Base-by-base conservation (phyloP, 1,140 invertebrate species). In the Chrysoperla carnea region DNA sequence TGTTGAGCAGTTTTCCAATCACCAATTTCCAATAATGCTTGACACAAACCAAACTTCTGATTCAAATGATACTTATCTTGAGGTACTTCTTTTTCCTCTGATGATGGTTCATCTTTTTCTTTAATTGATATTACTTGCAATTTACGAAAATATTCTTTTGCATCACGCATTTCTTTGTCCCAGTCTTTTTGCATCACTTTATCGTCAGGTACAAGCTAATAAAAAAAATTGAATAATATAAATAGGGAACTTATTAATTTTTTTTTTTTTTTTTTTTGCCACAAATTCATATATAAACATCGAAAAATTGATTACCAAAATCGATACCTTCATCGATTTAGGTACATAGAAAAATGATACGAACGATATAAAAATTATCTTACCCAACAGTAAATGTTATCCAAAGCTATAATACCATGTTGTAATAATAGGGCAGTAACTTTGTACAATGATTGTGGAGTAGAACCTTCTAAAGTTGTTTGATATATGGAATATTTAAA, bases 301-400 rank as follows among this genome's bases (percentile, higher is more conserved):
- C n/a, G n/a, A n/a, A n/a, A n/a, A n/a, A n/a, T n/a, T n/a, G n/a
- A n/a, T n/a, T n/a, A n/a, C n/a, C n/a, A n/a, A n/a, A n/a, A n/a
- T n/a, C n/a, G n/a, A n/a, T n/a, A n/a, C n/a, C n/a, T n/a, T n/a
- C n/a, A n/a, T n/a, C n/a, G n/a, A n/a, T n/a, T n/a, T n/a, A n/a
- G n/a, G n/a, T n/a, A n/a, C n/a, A n/a, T n/a, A n/a, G n/a, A n/a
- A n/a, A n/a, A n/a, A n/a, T n/a, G n/a, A n/a, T n/a, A n/a, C n/a
- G n/a, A n/a, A n/a, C n/a, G n/a, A 33, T 33, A 33, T 31, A 36
- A 27, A 12, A 3, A 40, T 40, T 35, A 40, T 70, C 72, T 70
- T 71, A 89, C 81, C 85, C 93, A 94, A 39, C 78, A 74, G 63
- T 95, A 93, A 48, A 98, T 83, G 58, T 89, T 78, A 53, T 90